A percentile compares a stretch with the other conserved stretches of the same genome.
Evolutionary conservation across 2,113 vertebrate species (phyloP).

Genomic region (Toxotes jaculatrix): DNA sequence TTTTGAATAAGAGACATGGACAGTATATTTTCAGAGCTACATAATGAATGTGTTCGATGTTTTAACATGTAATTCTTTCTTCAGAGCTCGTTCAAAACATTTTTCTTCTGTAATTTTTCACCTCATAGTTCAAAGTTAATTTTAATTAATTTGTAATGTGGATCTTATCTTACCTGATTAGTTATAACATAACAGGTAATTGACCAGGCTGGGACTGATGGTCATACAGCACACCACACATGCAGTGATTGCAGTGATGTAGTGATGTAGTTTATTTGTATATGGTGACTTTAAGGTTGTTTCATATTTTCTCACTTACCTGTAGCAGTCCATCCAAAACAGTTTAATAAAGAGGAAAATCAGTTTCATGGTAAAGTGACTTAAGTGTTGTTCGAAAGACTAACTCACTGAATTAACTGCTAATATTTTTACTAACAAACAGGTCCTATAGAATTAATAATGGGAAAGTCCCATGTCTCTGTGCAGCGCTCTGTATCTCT

Average conservation of each 20-base stretch:
- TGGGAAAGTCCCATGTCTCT: background rate
- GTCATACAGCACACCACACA: background rate
- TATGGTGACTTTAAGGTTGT: background rate
- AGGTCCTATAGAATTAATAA: background rate
- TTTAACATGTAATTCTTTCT: constrained; percentile 22
- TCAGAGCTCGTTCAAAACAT: background rate
- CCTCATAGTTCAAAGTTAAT: background rate
- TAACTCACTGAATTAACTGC: constrained; percentile 22
- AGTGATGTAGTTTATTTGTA: constrained; percentile 7
- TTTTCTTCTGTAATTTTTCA: background rate
- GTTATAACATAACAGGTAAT: background rate
- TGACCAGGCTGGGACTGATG: background rate
- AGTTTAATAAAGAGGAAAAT: constrained; percentile 56
- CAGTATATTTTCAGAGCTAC: constrained; percentile 52
- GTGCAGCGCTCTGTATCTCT: background rate
- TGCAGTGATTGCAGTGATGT: background rate
- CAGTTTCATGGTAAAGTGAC: constrained; percentile 23
- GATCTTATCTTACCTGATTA: background rate
- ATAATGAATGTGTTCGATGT: constrained; percentile 14
- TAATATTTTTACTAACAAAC: constrained; percentile 3
- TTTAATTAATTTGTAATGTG: background rate
- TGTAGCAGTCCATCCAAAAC: constrained; percentile 6
- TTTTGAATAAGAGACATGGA: constrained; percentile 45
- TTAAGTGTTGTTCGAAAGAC: constrained; percentile 30
- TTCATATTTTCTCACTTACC: background rate